Evolutionary conservation across 2,888 invertebrate species (phyloP), one percentile per base, ranked within the genome.

Genomic region (Drosophila neotestacea): DNA sequence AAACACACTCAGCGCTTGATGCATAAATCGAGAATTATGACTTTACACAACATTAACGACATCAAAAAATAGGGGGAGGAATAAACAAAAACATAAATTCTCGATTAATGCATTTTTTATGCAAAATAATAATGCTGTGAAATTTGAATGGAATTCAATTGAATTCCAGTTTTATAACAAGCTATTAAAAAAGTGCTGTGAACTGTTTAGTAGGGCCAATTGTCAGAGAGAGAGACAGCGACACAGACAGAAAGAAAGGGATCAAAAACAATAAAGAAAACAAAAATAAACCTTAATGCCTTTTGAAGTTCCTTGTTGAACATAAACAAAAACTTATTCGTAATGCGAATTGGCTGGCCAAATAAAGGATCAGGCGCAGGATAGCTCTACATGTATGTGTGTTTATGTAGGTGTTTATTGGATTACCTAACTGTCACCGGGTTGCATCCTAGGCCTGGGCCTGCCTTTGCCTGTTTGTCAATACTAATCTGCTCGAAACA

Each of bases 401-500:
- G 30, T 38, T 11, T 60, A 10, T 58, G 27, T 36, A 66, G 68
- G 78, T 78, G 84, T 78, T 88, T 88, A 85, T 83, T 84, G 86
- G 83, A 84, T 88, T 84, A 88, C 62, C 73, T 51, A 65, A 67
- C 76, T 76, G 76, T 78, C 79, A 74, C 62, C 64, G 70, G 59
- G 64, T 50, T 73, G 70, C 62, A 58, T 62, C 64, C 65, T 64
- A 59, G 58, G 42, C 47, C 38, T 27, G 38, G 5, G 38, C 32
- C 70, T 54, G 60, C 42, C 68, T 50, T 70, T 66, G 77, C 61
- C 67, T 76, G 87, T 79, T 86, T 85, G 84, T 86, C 88, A 85
- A 85, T 81, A 85, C 87, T 88, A 85, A 85, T 88, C 88, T 81
- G 76, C 70, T 80, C 65, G 67, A 54, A 59, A 70, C 71, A 74